Evolutionary conservation across 1,140 invertebrate species (phyloP).

Genomic region (Battus philenor): DNA sequence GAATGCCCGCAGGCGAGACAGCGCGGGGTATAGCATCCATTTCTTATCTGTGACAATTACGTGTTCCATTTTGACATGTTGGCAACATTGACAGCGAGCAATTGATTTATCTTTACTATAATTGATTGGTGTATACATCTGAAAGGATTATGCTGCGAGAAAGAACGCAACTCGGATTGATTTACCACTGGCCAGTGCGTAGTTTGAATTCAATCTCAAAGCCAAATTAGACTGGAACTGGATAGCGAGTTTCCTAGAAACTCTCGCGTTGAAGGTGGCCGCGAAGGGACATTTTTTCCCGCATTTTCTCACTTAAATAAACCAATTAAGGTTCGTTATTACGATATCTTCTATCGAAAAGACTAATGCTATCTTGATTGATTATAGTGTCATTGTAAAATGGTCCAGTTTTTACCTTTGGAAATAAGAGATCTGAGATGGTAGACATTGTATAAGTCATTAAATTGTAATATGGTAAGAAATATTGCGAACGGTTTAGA

Average conservation of each 20-base stretch:
- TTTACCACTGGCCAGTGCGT: conserved; percentile 10
- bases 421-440: too few species aligned
- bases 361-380: conserved; percentile 9
- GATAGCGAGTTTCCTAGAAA: conserved; percentile 1
- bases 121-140: conserved; percentile 17
- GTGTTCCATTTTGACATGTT: conserved; percentile 16
- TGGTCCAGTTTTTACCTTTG: too few species aligned
- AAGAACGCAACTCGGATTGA: not conserved
- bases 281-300: not conserved
- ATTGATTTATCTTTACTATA: conserved; percentile 15
- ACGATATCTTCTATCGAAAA: too few species aligned
- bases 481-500: too few species aligned
- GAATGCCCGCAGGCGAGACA: too few species aligned
- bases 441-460: too few species aligned
- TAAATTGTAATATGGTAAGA: too few species aligned
- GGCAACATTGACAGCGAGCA: conserved; percentile 15
- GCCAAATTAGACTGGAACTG: conserved; percentile 5
- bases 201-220: conserved; percentile 12
- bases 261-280: not conserved
- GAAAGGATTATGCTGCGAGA: conserved; percentile 5
- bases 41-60: conserved; percentile 16
- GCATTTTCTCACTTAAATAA: conserved; percentile 8
- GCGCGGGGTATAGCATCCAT: too few species aligned
- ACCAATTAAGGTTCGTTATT: conserved; percentile 13
- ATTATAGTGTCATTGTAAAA: conserved; percentile 9